A percentile compares a stretch with the other conserved stretches of the same genome.
Evolutionary conservation across 2,797 vertebrate species (phyloP).

Genomic region (Lacerta bilineata): DNA sequence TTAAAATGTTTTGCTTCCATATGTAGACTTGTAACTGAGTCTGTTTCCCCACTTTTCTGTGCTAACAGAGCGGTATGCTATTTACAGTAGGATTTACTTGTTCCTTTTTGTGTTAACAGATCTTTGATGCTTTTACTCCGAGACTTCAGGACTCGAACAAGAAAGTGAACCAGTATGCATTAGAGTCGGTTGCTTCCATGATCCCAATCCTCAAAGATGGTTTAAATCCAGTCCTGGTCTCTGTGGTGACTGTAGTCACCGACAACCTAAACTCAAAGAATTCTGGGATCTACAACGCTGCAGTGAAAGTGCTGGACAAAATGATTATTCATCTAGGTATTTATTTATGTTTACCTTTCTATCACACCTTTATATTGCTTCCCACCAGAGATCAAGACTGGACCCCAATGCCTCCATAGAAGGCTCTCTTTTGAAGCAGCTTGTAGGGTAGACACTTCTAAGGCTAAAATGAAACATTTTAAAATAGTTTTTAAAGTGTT

Average conservation of each 20-base stretch:
- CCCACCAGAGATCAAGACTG: not conserved
- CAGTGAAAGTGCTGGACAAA: slow-evolving; percentile 58
- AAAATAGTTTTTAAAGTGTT: not conserved
- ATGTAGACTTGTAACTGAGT: not conserved
- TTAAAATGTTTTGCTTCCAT: not conserved
- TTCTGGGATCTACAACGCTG: slow-evolving; percentile 64
- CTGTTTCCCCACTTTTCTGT: not conserved
- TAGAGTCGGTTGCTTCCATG: slow-evolving; percentile 69
- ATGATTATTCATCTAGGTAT: slow-evolving; percentile 74
- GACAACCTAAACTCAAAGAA: slow-evolving; percentile 81
- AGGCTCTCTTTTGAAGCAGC: not conserved
- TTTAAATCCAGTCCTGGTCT: slow-evolving; percentile 70
- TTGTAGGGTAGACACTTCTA: not conserved
- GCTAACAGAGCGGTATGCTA: not conserved
- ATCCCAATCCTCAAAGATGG: slow-evolving; percentile 63
- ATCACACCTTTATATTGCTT: not conserved
- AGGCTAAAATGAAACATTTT: not conserved
- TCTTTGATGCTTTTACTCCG: slow-evolving; percentile 77
- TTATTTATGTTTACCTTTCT: not conserved
- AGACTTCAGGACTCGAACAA: slow-evolving; percentile 80
- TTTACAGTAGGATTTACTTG: slow-evolving; percentile 5
- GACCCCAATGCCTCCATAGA: not conserved
- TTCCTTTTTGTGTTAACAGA: slow-evolving; percentile 67
- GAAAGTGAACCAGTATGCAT: slow-evolving; percentile 77
- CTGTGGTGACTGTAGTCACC: slow-evolving; percentile 61